Base-by-base conservation (phyloP, 2,888 invertebrate species). In the Ormyrus thymus region DNA sequence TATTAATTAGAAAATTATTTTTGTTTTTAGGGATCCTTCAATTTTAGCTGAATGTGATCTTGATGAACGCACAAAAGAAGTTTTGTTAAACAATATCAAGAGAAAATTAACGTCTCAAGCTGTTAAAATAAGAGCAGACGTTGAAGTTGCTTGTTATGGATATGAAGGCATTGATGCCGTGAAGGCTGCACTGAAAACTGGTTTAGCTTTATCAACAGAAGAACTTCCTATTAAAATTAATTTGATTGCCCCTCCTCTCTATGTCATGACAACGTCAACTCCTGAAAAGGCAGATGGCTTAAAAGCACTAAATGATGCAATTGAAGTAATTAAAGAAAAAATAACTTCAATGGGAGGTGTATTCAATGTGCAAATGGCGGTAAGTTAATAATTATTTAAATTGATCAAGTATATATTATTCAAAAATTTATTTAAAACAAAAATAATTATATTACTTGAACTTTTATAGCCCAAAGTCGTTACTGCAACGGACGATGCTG, bases 121-220 rank as follows among this genome's bases (percentile, higher is more conserved):
- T n/a, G 97, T 97, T 0, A 98, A 98, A 92, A 97, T 98, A 82
- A 93, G 98, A 83, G 96, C 97, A 11, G 97, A 97, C 90, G 95
- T 98, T 85, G 97, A 97, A 90, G 97, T 97, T 83, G 96, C 97
- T 0, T 98, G 98, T 90, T 98, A 97, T 86, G 96, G 97, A 1
- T 99, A 99, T 87, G 99, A 99, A 90, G 99, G 99, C 48, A 98
- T 99, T 83, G 99, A 99, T 91, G 99, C 99, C 5, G 98, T 99
- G 0, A 98, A 99, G 90, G 92, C 95, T 61, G 97, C 99, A 0
- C 91, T 99, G 58, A 95, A 94, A 89, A 93, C 96, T 82, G 99
- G 99, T 1, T 93, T 99, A 55, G 94, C 95, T 58, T 92, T 97
- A 72, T 98, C 98, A 5, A 97, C 97, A 0, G 95, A 95, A 84